Evolutionary conservation across 2,797 vertebrate genomes (phyloP).

Genomic region (Malacoraja senta): DNA sequence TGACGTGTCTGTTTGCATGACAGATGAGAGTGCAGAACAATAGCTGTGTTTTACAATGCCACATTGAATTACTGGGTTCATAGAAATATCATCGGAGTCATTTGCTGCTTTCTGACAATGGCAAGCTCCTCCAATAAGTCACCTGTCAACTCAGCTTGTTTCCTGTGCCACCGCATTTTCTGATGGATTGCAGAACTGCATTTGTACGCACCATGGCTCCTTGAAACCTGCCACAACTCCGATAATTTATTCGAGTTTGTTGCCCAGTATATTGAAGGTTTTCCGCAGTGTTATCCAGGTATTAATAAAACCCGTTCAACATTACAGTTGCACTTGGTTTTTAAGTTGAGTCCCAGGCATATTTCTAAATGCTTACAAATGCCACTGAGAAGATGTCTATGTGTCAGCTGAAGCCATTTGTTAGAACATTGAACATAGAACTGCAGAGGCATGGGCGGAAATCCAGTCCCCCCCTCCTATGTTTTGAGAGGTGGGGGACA

Average conservation of each 20-base stretch:
- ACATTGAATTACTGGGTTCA: neutral
- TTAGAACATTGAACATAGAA: no score
- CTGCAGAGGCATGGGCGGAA: no score
- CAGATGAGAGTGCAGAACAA: neutral
- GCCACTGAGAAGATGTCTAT: neutral
- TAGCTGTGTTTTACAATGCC: neutral
- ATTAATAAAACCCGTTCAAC: neutral
- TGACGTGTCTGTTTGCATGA: neutral
- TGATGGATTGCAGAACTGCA: neutral
- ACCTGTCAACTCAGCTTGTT: neutral
- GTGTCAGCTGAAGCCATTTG: no score
- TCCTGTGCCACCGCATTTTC: no score
- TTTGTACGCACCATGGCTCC: no score
- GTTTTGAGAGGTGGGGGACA: no score
- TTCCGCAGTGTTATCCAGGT: no score
- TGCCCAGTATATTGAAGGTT: neutral
- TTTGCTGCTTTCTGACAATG: neutral
- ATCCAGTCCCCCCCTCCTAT: no score
- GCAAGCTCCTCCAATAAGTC: neutral
- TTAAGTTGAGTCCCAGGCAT: neutral
- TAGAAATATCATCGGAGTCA: neutral
- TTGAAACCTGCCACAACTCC: neutral
- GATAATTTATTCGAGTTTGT: neutral
- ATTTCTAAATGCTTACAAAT: neutral
- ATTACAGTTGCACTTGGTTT: neutral